Evolutionary conservation across 2,113 vertebrate species (phyloP), one percentile per base, ranked within the genome.

Genomic region (Indri indri): DNA sequence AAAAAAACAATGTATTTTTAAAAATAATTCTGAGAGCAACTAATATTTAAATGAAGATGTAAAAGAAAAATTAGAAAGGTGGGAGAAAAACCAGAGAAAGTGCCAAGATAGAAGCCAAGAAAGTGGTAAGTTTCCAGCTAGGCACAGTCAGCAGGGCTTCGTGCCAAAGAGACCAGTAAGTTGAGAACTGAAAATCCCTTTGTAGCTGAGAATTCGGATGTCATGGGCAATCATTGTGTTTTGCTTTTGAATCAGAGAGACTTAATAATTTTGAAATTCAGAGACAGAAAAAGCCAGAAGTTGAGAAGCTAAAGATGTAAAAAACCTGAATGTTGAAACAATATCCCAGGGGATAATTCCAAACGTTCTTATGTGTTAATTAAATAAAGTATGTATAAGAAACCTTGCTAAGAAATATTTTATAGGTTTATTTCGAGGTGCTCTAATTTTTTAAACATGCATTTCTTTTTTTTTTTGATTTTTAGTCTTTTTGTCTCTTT

Each of bases 371-470:
- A 42, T 8, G 2, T 47, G 82, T 91, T 93, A 74, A 82, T 96
- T 91, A 66, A 80, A 52, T 42, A 79, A 82, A 89, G 42, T 45
- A 65, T 5, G 9, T 88, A 54, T 37, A 71, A 84, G 11, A 92
- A 83, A 93, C 2, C 14, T 76, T 73, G 17, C 8, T 73, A 57
- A 61, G n/a, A 80, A 66, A 82, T 76, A 95, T 66, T 94, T 97
- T 92, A n/a, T 82, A 86, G 59, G 25, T 27, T 68, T 91, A 65
- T 37, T 91, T 96, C 91, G 82, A 95, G 37, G 92, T 89, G n/a
- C 3, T 47, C 10, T 96, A 70, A 32, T 59, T 50, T 76, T 80
- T 4, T 2, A 50, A 42, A 93, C 83, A 91, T 32, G 3, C 8
- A 45, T 80, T 84, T 88, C 30, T 81, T 86, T 22, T 22, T 52